A percentile compares a stretch with the other conserved stretches of the same genome.
Conservation (phyloP, 1,140 invertebrate genomes). For the Cylas formicarius region DNA sequence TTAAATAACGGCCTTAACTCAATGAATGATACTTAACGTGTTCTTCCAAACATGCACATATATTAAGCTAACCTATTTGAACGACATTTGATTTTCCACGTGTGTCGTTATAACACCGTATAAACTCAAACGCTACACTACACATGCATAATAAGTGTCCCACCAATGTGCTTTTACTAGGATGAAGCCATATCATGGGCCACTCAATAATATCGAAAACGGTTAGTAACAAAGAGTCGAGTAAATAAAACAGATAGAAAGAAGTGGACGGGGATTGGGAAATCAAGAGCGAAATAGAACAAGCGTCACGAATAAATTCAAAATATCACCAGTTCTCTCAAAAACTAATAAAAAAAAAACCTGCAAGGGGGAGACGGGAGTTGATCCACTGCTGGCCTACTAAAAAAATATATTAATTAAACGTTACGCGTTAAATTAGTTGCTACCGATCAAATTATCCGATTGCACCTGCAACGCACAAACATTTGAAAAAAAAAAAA, state of each 20-base stretch:
- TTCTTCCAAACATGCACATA: conserved; percentile 28
- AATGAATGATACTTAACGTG: conserved; percentile 23
- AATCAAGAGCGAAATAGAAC: conserved; percentile 14
- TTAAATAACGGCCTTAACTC: conserved; percentile 16
- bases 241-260: no score
- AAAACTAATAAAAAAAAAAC: conserved; percentile 27
- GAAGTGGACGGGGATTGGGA: no score
- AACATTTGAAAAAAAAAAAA: conserved; percentile 29
- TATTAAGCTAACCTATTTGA: conserved; percentile 9
- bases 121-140: neutral
- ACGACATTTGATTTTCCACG: neutral
- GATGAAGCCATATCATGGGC: no score
- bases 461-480: conserved; percentile 28
- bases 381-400: conserved; percentile 33
- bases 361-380: conserved; percentile 31
- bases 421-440: conserved; percentile 14
- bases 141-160: conserved; percentile 3
- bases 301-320: conserved; percentile 21
- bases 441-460: conserved; percentile 17
- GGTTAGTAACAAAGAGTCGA: no score
- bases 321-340: conserved; percentile 39
- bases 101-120: no score
- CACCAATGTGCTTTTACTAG: no score
- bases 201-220: no score
- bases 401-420: conserved; percentile 15